Conservation (phyloP, 2,113 vertebrate genomes). For the Platysteira castanea region DNA sequence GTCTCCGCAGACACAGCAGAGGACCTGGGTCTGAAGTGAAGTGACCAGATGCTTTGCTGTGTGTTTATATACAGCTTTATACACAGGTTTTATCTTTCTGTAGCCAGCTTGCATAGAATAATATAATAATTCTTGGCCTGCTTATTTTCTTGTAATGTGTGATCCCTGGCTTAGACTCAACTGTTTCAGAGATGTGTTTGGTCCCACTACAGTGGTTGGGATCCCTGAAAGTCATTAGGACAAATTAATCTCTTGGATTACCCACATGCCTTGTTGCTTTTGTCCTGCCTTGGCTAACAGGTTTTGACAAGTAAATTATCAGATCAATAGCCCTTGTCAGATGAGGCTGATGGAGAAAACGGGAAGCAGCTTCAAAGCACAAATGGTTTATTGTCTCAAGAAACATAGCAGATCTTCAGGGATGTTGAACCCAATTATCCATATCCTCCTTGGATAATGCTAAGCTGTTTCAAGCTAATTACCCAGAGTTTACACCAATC, state of each 20-base stretch:
- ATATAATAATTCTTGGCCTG: background rate
- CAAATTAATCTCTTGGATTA: slow-evolving; percentile 59
- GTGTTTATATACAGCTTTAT: background rate
- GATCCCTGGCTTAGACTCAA: background rate
- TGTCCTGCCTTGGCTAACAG: slow-evolving; percentile 53
- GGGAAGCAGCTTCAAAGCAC: slow-evolving; percentile 35
- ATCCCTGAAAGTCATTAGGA: slow-evolving; percentile 30
- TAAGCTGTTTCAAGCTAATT: slow-evolving; percentile 67
- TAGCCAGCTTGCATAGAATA: background rate
- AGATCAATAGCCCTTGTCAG: slow-evolving; percentile 59
- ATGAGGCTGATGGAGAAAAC: slow-evolving; percentile 8
- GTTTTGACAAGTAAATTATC: slow-evolving; percentile 70
- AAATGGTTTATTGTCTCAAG: slow-evolving; percentile 61
- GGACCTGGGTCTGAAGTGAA: background rate
- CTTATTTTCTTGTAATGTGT: background rate
- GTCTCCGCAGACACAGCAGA: no score
- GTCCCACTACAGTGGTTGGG: background rate
- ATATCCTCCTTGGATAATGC: slow-evolving; percentile 61
- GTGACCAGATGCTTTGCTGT: background rate
- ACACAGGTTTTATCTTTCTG: background rate
- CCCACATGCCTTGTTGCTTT: slow-evolving; percentile 41
- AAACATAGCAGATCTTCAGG: slow-evolving; percentile 53
- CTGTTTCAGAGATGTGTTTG: background rate
- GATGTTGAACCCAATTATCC: slow-evolving; percentile 68
- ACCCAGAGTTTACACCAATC: slow-evolving; percentile 57